These are phyloP conservation scores for Tetramorium parvispinum DNA, from an alignment of 1,140 invertebrate species.

Conservation along the genomic window DNA sequence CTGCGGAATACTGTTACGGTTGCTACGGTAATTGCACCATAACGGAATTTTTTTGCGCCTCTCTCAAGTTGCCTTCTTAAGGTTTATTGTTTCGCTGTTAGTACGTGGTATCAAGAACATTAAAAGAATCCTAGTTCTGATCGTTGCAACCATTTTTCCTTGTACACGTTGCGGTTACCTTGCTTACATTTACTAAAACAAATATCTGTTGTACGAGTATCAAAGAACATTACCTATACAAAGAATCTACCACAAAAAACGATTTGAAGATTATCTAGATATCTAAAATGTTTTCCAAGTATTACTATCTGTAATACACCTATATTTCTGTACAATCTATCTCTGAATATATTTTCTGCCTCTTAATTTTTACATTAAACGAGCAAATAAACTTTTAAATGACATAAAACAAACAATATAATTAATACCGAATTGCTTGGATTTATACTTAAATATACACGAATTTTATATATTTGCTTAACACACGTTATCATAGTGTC, in stretches of 20 bases:
- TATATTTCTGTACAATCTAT: not conserved
- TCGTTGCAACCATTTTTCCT: slow-evolving; percentile 3
- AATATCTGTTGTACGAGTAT: not conserved
- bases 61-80: not conserved
- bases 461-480: not conserved
- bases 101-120: slow-evolving; percentile 11
- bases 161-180: not conserved
- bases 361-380: not conserved
- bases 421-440: not conserved
- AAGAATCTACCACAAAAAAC: not conserved
- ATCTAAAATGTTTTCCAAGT: not conserved
- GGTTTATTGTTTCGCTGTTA: not conserved
- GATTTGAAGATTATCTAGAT: not conserved
- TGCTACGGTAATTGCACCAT: slow-evolving; percentile 14
- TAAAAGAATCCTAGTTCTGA: slow-evolving; percentile 1
- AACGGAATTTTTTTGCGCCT: slow-evolving; percentile 11
- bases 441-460: not conserved
- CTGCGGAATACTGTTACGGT: not conserved
- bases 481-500: not conserved
- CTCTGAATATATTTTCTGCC: not conserved
- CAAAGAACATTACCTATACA: not conserved
- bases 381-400: not conserved
- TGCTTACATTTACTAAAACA: slow-evolving; percentile 16
- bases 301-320: not conserved
- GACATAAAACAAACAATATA: not conserved